These are phyloP conservation scores for Pithys albifrons DNA, from an alignment of 2,113 vertebrate genomes.

Conservation along the genomic window DNA sequence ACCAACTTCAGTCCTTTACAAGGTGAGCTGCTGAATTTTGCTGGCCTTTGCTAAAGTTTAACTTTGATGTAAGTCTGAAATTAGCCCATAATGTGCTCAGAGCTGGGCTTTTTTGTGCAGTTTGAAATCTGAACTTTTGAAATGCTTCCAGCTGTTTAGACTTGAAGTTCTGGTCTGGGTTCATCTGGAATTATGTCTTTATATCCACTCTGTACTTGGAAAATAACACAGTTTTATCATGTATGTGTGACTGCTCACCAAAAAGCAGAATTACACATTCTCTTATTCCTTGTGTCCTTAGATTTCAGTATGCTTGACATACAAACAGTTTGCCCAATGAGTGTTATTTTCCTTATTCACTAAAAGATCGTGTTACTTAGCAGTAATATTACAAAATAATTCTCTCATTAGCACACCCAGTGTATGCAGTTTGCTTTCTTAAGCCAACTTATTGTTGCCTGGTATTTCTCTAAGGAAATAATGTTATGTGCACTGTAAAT, in stretches of 20 bases:
- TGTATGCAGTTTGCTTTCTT: background rate
- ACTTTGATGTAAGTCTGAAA: background rate
- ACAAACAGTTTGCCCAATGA: background rate
- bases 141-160: background rate
- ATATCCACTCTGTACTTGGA: background rate
- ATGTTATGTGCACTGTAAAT: background rate
- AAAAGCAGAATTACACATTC: background rate
- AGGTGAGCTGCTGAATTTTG: constrained; percentile 8
- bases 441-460: background rate
- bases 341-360: background rate
- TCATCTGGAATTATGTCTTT: background rate
- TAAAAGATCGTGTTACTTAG: background rate
- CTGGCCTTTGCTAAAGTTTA: background rate
- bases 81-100: background rate
- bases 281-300: background rate
- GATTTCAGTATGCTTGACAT: background rate
- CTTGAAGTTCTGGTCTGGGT: background rate
- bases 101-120: background rate
- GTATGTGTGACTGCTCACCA: background rate
- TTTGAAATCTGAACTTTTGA: background rate
- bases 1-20: background rate
- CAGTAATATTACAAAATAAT: background rate
- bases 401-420: background rate
- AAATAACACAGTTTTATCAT: background rate
- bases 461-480: background rate